Evolutionary conservation across 2,797 vertebrate genomes (phyloP), one percentile per base, ranked within the genome.

Genomic region (Myiotriccus ornatus): DNA sequence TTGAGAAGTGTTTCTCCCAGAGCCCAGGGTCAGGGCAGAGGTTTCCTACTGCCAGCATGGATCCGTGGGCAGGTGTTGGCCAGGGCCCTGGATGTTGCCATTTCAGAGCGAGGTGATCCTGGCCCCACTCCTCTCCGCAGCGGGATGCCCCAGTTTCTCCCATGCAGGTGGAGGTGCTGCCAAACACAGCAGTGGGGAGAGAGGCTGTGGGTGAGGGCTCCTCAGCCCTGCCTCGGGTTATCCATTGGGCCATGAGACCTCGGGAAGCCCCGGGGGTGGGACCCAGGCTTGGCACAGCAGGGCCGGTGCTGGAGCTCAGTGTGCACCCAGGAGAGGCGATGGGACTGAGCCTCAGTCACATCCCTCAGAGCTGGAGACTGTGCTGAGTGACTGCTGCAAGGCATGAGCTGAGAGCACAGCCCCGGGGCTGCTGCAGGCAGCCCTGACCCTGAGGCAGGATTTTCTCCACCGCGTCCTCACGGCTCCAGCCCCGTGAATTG

Each of bases 21-120:
- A 81, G 87, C 84, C 57, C 91, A 81, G 82, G 93, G 95, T 94
- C 89, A 94, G 89, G 87, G 91, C 44, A 63, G 80, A 89, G 78
- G 81, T 82, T 94, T 81, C 27, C 2, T 30, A 6, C 7, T 3
- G 16, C 32, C 10, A 2, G 67, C 4, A 4, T 13, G 60, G 84
- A 69, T 84, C 69, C 13, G 34, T 41, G 24, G 75, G 63, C 59
- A 53, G 73, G 67, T 49, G 12, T 21, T 17, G 55, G 67, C 65
- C 80, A 5, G 32, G 53, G 57, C 81, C 64, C 52, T 46, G 62
- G 22, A 3, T 20, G 73, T 53, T 4, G 0, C 70, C 4, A 4
- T 68, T 70, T 56, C 0, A 0, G 64, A 68, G 34, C 0, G 0
- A 14, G 80, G 39, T 5, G 5, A n/a, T 62, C 60, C 71, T 0